Evolutionary conservation across 2,113 vertebrate species (phyloP), one percentile per base, ranked within the genome.

Genomic region (Anarrhichthys ocellatus): DNA sequence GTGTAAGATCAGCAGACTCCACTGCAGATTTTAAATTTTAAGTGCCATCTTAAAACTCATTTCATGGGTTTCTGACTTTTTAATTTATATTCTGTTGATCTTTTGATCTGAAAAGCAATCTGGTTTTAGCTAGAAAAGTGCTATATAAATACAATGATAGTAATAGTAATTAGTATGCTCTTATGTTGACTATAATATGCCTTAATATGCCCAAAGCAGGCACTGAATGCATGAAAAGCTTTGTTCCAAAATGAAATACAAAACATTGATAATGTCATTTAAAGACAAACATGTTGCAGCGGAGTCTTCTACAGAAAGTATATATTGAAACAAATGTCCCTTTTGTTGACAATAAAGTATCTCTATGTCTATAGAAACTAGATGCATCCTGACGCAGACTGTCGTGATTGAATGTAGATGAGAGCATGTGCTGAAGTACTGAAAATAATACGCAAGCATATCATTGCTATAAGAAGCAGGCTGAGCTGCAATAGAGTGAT

Each of bases 381-480:
- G n/a, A 73, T 62, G 36, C 20, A 44, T 59, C 13, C n/a, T 59
- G 6, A 32, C 2, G 13, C 20, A 73, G 29, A 24, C 34, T 32
- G 27, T 38, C 70, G 72, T 80, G n/a, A 71, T 48, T 50, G 29
- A 59, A 3, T 59, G 56, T 0, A 14, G 62, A 46, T 82, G 29
- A 67, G 29, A n/a, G 42, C 36, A 22, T 54, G 40, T 27, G 61
- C 59, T 63, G 0, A 72, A 58, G 24, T 15, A 63, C 46, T 29
- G n/a, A 67, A 18, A 40, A 54, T 27, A 52, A 69, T 58, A 62
- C 44, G 54, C 42, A 44, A 65, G 18, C 46, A 38, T 27, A 24
- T 48, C 2, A 59, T 54, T 62, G 17, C 27, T 22, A 69, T 59
- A 29, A 64, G 10, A 68, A 48, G 42, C 42, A 59, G 67, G 38